phyloP scores from a whole-genome alignment of 2,797 vertebrate species.

The Okamejei kenojei region DNA sequence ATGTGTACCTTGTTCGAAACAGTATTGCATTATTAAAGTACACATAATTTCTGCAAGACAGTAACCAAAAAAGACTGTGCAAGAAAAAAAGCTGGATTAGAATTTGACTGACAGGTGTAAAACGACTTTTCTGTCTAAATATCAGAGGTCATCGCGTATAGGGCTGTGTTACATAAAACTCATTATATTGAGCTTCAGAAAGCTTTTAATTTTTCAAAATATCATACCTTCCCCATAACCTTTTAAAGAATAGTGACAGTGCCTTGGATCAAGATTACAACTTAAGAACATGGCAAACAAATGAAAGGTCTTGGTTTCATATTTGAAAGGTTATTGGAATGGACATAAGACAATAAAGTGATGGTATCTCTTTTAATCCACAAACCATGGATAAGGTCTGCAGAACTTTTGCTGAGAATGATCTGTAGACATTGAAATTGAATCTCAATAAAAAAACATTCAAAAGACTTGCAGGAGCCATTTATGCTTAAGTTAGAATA shows the following conservation, averaged over 20 bases:
- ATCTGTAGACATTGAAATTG: neutral
- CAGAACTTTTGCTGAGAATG: neutral
- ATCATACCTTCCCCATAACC: neutral
- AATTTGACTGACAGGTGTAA: neutral
- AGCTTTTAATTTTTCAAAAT: neutral
- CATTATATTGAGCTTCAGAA: neutral
- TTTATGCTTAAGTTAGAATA: too few relatives aligned
- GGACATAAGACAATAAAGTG: neutral
- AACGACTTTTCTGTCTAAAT: neutral
- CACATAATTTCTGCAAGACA: too few relatives aligned
- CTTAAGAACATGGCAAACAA: slow-evolving; percentile 16
- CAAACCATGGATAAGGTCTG: neutral
- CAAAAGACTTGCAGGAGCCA: neutral
- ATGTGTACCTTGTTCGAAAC: too few relatives aligned
- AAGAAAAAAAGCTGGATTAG: neutral
- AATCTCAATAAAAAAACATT: neutral
- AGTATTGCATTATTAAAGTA: too few relatives aligned
- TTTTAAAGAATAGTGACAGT: neutral
- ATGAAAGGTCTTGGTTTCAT: slow-evolving; percentile 5
- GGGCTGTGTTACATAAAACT: neutral
- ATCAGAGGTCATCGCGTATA: neutral
- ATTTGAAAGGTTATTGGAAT: neutral
- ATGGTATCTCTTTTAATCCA: neutral
- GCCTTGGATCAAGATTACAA: neutral
- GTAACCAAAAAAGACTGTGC: too few relatives aligned